Percentiles rank a stretch among this genome's conserved stretches.
phyloP scores from a whole-genome alignment of 2,113 vertebrate species.

The Heptranchias perlo region DNA sequence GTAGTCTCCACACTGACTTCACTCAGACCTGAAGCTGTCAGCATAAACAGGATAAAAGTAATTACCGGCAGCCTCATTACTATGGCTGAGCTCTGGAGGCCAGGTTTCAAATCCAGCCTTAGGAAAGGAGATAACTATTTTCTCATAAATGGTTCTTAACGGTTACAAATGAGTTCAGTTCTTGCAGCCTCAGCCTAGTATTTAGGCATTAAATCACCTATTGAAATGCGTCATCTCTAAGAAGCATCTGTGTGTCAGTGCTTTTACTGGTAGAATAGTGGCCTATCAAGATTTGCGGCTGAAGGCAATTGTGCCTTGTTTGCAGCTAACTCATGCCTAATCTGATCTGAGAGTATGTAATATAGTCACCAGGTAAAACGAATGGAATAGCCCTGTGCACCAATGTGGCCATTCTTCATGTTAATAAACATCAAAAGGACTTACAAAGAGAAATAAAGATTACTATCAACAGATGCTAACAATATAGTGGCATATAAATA shows the following conservation, averaged over 20 bases:
- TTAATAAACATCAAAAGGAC: neutral
- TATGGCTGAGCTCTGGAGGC: neutral
- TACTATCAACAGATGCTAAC: slow-evolving; percentile 9
- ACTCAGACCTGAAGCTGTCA: neutral
- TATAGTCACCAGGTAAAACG: neutral
- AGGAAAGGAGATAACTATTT: neutral
- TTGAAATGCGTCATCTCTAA: neutral
- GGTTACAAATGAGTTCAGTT: neutral
- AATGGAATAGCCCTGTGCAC: too few species aligned
- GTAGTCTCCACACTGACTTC: neutral
- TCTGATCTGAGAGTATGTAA: neutral
- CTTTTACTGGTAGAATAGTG: neutral
- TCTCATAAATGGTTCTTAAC: neutral
- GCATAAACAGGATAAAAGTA: neutral
- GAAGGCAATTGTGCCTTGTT: neutral
- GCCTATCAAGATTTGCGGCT: neutral
- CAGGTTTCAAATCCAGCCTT: neutral
- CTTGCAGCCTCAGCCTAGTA: neutral
- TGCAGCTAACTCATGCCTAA: neutral
- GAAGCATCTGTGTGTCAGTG: neutral
- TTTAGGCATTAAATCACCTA: neutral
- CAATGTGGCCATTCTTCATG: neutral
- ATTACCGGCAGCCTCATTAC: neutral
- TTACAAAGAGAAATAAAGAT: neutral
- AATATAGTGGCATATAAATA: slow-evolving; percentile 28